Conservation (phyloP, 2,113 vertebrate species). For the Rattus rattus region DNA sequence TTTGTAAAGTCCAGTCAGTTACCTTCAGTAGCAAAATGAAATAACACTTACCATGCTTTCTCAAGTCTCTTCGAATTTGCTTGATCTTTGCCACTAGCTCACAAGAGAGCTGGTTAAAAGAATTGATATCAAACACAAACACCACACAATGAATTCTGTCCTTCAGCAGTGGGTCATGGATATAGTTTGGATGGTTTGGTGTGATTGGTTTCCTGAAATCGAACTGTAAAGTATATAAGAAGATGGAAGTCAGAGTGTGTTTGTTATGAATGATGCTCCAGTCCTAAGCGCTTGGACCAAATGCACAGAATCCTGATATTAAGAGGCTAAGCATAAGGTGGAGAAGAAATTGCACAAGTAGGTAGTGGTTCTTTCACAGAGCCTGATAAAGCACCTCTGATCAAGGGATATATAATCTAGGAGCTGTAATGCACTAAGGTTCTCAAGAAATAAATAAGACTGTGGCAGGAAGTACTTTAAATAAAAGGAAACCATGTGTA, state of each 20-base stretch:
- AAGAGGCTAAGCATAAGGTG: not conserved
- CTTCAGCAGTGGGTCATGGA: not conserved
- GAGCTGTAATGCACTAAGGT: not conserved
- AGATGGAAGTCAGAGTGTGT: not conserved
- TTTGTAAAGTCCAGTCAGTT: not conserved
- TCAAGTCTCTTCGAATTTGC: slow-evolving; percentile 37
- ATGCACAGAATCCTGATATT: not conserved
- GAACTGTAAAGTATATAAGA: slow-evolving; percentile 60
- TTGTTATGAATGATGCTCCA: not conserved
- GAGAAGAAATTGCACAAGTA: not conserved
- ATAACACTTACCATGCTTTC: slow-evolving; percentile 65
- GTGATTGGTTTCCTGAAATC: slow-evolving; percentile 29
- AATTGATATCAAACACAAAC: slow-evolving; percentile 59
- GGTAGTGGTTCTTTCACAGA: not conserved
- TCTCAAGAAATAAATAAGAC: not conserved
- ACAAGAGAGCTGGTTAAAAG: not conserved
- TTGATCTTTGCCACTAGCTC: slow-evolving; percentile 50
- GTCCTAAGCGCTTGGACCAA: slow-evolving; percentile 65
- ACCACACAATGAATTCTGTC: slow-evolving; percentile 71
- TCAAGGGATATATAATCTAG: not conserved
- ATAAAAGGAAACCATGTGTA: slow-evolving; percentile 17
- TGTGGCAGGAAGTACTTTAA: not conserved
- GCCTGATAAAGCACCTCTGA: not conserved
- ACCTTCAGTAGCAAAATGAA: not conserved
- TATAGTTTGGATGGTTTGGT: not conserved